Percentiles rank a stretch among this genome's conserved stretches.
phyloP scores from a whole-genome alignment of 2,888 invertebrate species.

The Petrophora chlorosata region DNA sequence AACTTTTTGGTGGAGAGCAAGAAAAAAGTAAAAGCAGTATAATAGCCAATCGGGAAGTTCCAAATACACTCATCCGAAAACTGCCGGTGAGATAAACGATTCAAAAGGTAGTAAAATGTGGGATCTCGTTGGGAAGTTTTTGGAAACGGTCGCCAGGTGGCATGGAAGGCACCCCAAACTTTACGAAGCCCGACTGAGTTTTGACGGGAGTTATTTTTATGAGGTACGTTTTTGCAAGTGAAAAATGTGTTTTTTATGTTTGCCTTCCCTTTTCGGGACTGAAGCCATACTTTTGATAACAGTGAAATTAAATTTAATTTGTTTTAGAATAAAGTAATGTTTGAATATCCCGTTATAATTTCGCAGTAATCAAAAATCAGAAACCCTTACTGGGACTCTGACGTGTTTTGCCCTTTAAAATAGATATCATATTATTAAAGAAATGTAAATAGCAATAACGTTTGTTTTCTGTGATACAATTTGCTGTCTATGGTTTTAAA shows the following conservation, averaged over 20 bases:
- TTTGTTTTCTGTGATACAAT: too few species aligned
- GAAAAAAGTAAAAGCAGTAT: slow-evolving; percentile 56
- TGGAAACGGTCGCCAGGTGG: slow-evolving; percentile 35
- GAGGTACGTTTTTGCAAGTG: slow-evolving; percentile 32
- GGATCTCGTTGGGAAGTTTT: slow-evolving; percentile 27
- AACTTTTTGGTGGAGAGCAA: slow-evolving; percentile 36
- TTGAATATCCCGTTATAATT: too few species aligned
- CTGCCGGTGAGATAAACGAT: slow-evolving; percentile 55
- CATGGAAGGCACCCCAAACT: slow-evolving; percentile 32
- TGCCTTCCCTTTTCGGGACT: slow-evolving; percentile 16
- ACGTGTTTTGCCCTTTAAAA: too few species aligned
- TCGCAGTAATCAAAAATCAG: too few species aligned
- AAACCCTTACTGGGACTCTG: too few species aligned
- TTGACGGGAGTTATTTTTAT: slow-evolving; percentile 36
- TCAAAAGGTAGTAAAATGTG: slow-evolving; percentile 52
- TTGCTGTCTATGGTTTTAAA: too few species aligned
- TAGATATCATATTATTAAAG: too few species aligned
- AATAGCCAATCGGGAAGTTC: slow-evolving; percentile 64
- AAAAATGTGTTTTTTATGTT: slow-evolving; percentile 30
- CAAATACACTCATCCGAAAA: slow-evolving; percentile 47
- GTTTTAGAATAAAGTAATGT: slow-evolving; percentile 4
- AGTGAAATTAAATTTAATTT: slow-evolving; percentile 21
- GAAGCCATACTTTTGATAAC: slow-evolving; percentile 18
- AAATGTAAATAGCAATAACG: too few species aligned
- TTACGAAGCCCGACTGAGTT: slow-evolving; percentile 30